Base-by-base conservation (phyloP, 2,888 invertebrate species). In the Apomyelois bistriatella region DNA sequence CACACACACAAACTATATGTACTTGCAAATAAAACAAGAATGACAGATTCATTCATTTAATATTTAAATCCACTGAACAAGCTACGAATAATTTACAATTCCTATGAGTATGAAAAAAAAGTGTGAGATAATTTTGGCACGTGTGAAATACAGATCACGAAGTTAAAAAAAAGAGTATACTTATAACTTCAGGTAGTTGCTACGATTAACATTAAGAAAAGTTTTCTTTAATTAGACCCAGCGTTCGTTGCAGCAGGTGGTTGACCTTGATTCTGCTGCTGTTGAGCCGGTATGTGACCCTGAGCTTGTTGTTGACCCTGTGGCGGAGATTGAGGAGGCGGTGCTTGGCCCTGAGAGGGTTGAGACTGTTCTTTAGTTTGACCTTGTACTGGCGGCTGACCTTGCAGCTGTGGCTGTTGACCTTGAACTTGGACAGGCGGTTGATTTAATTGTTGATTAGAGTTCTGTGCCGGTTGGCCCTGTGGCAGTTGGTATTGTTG, bases 101-200 rank as follows among this genome's bases (percentile, higher is more conserved):
- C 2, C 54, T 48, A 56, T 32, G 58, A 56, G 53, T 52, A 53
- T 50, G 46, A 53, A 58, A 58, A 59, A n/a, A 53, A 65, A 64
- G 62, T 64, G 53, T 64, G 65, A 58, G 48, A 61, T 41, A 40
- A 62, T 64, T 71, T 74, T 72, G 70, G 71, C 73, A 57, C 58
- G 46, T 58, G 58, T 65, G 53, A 52, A 61, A 52, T 56, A 57
- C 40, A 54, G 52, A 57, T 48, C 42, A 51, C 54, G 56, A 58
- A 12, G 55, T 56, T 52, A 42, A 51, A 48, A 41, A 16, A 53
- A 15, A 38, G 36, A 28, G 22, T 0, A 8, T n/a, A n/a, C 1
- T 32, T 15, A 16, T 15, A 15, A 38, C 3, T 13, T 38, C 6
- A 22, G 22, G 22, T 38, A 38, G 15, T 8, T 15, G 1, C 15